Percentiles rank a stretch among this genome's conserved stretches.
Conservation (phyloP, 2,113 vertebrate species). For the Polyodon spathula region DNA sequence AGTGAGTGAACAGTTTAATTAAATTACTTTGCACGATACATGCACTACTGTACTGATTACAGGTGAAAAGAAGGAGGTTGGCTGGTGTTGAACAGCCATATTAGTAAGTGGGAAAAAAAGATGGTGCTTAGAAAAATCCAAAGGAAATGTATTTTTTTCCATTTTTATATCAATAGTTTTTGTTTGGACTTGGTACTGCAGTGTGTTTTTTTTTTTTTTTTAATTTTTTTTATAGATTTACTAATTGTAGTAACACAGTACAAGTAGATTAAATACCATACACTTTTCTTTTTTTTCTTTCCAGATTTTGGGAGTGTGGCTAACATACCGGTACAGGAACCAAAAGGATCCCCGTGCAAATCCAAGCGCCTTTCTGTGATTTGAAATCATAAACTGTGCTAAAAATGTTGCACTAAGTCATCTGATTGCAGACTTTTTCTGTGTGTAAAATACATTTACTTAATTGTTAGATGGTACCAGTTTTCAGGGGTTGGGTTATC, state of each 20-base stretch:
- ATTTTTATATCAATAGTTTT: no score
- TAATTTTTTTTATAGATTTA: background rate
- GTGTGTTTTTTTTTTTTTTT: background rate
- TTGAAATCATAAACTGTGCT: constrained; percentile 9
- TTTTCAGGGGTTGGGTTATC: background rate
- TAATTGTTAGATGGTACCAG: constrained; percentile 9
- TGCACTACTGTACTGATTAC: no score
- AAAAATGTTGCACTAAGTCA: constrained; percentile 6
- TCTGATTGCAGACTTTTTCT: background rate
- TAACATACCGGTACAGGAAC: constrained; percentile 87
- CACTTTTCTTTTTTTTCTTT: constrained; percentile 22
- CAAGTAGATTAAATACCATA: no score
- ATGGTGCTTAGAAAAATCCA: no score
- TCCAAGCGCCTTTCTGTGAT: constrained; percentile 87
- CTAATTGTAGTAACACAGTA: no score
- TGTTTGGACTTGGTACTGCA: no score
- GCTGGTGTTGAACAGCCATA: no score
- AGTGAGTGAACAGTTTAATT: constrained; percentile 46
- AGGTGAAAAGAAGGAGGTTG: no score
- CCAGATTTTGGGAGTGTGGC: constrained; percentile 91
- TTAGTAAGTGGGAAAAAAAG: no score
- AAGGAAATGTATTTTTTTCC: no score
- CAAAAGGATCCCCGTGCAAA: constrained; percentile 87
- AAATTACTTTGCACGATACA: no score
- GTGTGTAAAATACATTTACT: background rate